Evolutionary conservation across 2,797 vertebrate species (phyloP), one percentile per base, ranked within the genome.

Genomic region (Bradypodion pumilum): DNA sequence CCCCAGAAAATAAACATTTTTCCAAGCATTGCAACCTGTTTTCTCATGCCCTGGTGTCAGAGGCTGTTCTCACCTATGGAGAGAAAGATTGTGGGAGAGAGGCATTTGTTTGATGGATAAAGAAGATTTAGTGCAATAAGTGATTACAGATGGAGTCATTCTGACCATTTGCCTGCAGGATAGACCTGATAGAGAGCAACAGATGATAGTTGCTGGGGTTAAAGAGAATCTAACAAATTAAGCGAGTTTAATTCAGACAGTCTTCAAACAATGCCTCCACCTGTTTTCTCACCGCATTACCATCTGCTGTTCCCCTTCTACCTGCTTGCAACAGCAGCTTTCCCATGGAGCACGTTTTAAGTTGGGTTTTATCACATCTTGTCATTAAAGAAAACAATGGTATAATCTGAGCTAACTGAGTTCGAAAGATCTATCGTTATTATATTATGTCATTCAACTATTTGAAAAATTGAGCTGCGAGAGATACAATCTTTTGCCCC

Each of bases 211-310:
- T 91, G 94, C 92, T 86, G 86, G 78, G 89, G 74, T 78, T 90
- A 91, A 94, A 93, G 60, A 87, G 91, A 94, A 85, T 49, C 8
- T 0, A 79, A 90, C 94, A 95, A 95, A 95, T 95, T 93, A 93
- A 90, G 85, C 88, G 86, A 52, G 83, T 90, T 92, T 93, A 92
- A 92, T 94, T 90, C n/a, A 76, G 89, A 85, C 81, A 74, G 91
- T 89, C 91, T 78, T 68, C 89, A 2, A 92, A 94, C 95, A 95
- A 94, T 91, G 93, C 85, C 84, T 76, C 94, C 94, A 95, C 95
- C 95, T 95, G 95, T 89, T 89, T 40, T 32, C 82, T 88, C 1
- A 74, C 8, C 15, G 60, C 87, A 88, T 91, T 37, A 68, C 95
- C 95, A 95, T 95, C 95, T 95, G 95, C 81, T 88, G 27, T 79